Evolutionary conservation across 2,888 invertebrate species (phyloP), one percentile per base, ranked within the genome.

Genomic region (Coelopa pilipes): DNA sequence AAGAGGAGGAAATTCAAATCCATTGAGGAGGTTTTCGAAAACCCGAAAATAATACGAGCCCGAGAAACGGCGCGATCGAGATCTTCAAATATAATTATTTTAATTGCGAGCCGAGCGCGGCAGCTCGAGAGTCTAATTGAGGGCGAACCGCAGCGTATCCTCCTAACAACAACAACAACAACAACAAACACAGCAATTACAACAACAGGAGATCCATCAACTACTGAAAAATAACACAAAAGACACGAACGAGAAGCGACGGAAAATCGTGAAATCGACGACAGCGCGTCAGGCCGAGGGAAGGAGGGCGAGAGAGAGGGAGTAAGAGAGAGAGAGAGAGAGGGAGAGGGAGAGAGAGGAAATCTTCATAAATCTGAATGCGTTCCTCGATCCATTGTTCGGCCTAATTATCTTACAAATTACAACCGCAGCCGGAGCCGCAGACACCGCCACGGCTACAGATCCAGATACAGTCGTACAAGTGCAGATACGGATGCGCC

Each of bases 321-420:
- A 34, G 7, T 34, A 7, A 34, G 34, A 34, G 34, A 34, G 34
- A 34, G 34, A 34, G 34, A 34, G 7, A 34, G 34, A 34, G 34
- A 34, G 34, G 7, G 34, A 34, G 34, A 34, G 34, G 7, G 34
- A 34, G 7, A 34, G 47, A 57, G 49, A n/a, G 45, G 47, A 70
- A 72, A 70, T 74, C 59, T 65, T 65, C 69, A 74, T 65, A 79
- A 82, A 82, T 81, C 81, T 78, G 81, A 81, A 82, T 81, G 80
- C 50, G 79, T 71, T 63, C 57, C 15, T n/a, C 59, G 78, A 34
- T 81, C 80, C 79, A 81, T 82, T 82, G 82, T 82, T 83, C 82
- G 76, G 81, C 83, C 83, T 83, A 82, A 83, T 83, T 83, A 83
- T 83, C 81, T 79, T 79, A 74, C 77, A 83, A 81, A 82, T 82